Evolutionary conservation across 2,888 invertebrate species (phyloP), one percentile per base, ranked within the genome.

Genomic region (Muscina levida): DNA sequence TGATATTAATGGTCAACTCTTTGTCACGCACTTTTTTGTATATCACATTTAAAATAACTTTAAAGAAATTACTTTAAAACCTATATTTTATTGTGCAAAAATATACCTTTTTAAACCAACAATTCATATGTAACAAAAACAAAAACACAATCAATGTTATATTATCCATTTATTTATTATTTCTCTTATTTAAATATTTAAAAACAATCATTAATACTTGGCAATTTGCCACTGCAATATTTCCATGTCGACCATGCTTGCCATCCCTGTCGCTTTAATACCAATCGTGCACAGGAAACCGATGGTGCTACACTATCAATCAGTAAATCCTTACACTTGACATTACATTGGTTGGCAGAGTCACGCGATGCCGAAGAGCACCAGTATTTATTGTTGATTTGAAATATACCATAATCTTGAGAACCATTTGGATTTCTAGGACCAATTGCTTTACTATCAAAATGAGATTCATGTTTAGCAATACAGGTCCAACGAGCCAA

Each of bases 351-450:
- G 17, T 86, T 84, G 67, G 82, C 73, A 4, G 84, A 83, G 1
- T 65, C 67, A 15, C 83, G 79, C 15, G 72, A 72, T 1, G 72
- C 22, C 17, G 79, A 76, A 1, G 78, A 57, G 48, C 87, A 88
- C 87, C 88, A 87, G 68, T 84, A 87, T 24, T 80, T 80, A 70
- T 87, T 83, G 79, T 87, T 87, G 39, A 88, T 85, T 81, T 86
- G 87, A 74, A 86, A 86, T 19, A 87, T 82, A 57, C 86, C 87
- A 46, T 83, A 89, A 79, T 90, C 89, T 17, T 82, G 83, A 22
- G 87, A 86, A 0, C 92, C 91, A 82, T 92, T 90, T 0, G 79
- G 82, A 85, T 92, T 91, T 0, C 87, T 82, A 2, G 84, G 86
- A 1, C 91, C 91, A 15, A 89, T 85, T 1, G 87, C 89, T 39